Evolutionary conservation across 2,797 vertebrate genomes (phyloP).

Genomic region (Lutra lutra): DNA sequence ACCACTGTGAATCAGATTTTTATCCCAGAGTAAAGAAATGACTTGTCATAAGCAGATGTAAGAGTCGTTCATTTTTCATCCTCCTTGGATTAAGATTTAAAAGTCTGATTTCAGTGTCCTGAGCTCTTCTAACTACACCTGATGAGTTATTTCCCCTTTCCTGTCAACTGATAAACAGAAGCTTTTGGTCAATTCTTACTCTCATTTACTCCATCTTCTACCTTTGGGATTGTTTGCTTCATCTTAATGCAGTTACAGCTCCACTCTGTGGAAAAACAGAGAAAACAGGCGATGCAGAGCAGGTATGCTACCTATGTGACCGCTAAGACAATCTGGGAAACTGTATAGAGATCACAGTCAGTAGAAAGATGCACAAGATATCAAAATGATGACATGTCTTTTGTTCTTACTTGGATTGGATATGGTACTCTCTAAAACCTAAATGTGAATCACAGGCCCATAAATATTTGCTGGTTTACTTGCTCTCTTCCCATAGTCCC

Average conservation of each 20-base stretch:
- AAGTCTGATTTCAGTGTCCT: constrained; percentile 75
- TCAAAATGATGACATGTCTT: not conserved
- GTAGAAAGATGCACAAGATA: not conserved
- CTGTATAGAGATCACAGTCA: not conserved
- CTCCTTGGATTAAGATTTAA: constrained; percentile 78
- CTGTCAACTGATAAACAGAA: constrained; percentile 77
- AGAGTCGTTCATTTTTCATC: constrained; percentile 51
- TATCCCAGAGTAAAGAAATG: constrained; percentile 60
- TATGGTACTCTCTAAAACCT: not conserved
- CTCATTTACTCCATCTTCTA: constrained; percentile 66
- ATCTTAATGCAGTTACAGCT: constrained; percentile 84
- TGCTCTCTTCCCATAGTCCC: not conserved
- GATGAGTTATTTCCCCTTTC: constrained; percentile 78
- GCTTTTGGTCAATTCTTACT: constrained; percentile 71
- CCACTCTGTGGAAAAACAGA: constrained; percentile 86
- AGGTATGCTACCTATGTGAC: not conserved
- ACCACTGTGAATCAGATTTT: not conserved
- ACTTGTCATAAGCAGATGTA: constrained; percentile 22
- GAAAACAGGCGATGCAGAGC: constrained; percentile 54
- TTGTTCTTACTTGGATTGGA: not conserved
- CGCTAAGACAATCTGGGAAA: not conserved
- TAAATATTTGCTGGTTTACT: not conserved
- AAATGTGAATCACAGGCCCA: not conserved
- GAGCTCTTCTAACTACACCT: constrained; percentile 62
- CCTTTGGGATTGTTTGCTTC: constrained; percentile 5